These are phyloP conservation scores for Drosophila flavopinicola DNA, from an alignment of 2,888 invertebrate species.

Conservation along the genomic window DNA sequence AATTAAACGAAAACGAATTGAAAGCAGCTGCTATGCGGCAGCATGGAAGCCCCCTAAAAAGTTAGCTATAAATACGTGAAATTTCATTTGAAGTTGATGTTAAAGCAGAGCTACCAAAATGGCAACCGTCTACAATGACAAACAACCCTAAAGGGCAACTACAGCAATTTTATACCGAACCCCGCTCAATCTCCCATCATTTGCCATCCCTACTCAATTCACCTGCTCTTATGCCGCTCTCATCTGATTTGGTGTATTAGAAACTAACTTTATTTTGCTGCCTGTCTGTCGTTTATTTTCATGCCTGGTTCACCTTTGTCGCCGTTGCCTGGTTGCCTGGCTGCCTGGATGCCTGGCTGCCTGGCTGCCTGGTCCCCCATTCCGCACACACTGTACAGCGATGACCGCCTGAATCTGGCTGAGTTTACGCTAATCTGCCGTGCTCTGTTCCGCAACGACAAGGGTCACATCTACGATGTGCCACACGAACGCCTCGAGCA, in stretches of 20 bases:
- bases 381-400: slow-evolving; percentile 85
- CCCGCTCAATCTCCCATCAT: neutral
- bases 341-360: neutral
- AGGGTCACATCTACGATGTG: slow-evolving; percentile 92
- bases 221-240: slow-evolving; percentile 2
- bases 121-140: slow-evolving; percentile 26
- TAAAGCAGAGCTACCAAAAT: slow-evolving; percentile 29
- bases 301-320: slow-evolving; percentile 57
- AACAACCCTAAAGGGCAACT: slow-evolving; percentile 43
- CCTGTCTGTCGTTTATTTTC: slow-evolving; percentile 50
- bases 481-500: slow-evolving; percentile 89
- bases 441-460: slow-evolving; percentile 93
- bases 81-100: slow-evolving; percentile 50
- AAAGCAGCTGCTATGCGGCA: slow-evolving; percentile 39
- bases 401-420: slow-evolving; percentile 90
- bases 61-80: slow-evolving; percentile 47
- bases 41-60: slow-evolving; percentile 18
- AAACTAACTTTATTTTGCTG: slow-evolving; percentile 58
- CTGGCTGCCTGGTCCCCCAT: neutral
- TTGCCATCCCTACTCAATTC: neutral
- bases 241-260: slow-evolving; percentile 36
- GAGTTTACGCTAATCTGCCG: slow-evolving; percentile 93
- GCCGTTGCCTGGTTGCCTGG: slow-evolving; percentile 2
- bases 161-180: slow-evolving; percentile 16
- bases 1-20: slow-evolving; percentile 57